Base-by-base conservation (phyloP, 2,113 vertebrate species). In the Morone chrysops region DNA sequence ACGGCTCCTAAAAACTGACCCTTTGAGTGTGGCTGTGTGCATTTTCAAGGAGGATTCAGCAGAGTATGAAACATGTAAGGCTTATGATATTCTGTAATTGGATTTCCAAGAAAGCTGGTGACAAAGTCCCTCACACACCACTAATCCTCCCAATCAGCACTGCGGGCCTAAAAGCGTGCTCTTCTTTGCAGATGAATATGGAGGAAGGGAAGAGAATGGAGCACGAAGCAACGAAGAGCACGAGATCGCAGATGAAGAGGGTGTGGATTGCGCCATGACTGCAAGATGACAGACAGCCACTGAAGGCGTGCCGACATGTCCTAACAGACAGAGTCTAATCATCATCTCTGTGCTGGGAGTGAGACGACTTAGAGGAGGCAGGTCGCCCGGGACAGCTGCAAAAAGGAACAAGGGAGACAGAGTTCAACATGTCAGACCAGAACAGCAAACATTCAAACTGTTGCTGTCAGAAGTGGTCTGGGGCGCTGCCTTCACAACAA, bases 51-150 rank as follows among this genome's bases (percentile, higher is more conserved):
- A 84, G 94, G 89, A 91, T 92, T 94, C 91, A 83, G 86, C 83
- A 56, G 83, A 87, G 89, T 92, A 93, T 91, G 92, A 95, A 94
- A 94, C 95, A 94, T 93, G 93, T 93, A 94, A 88, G 91, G 92
- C 93, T 94, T 94, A 93, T 94, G 93, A 94, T 95, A 95, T 93
- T 94, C 91, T 87, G 94, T 96, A 95, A 96, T 95, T 95, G 95
- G 94, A 96, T 96, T 96, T 94, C 91, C 90, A 86, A 92, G 94
- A 93, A 94, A 95, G 94, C 94, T 95, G 92, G 94, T 95, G 93
- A 95, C 94, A 94, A 94, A 94, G 94, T 96, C 94, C 86, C 92
- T 94, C 91, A 89, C 91, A 93, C 93, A 91, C 91, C 85, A 90
- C 92, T 95, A 95, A 95, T 95, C 94, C 95, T 93, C 83, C 91